These are phyloP conservation scores for Tautogolabrus adspersus DNA, from an alignment of 2,113 vertebrate species.

Conservation along the genomic window DNA sequence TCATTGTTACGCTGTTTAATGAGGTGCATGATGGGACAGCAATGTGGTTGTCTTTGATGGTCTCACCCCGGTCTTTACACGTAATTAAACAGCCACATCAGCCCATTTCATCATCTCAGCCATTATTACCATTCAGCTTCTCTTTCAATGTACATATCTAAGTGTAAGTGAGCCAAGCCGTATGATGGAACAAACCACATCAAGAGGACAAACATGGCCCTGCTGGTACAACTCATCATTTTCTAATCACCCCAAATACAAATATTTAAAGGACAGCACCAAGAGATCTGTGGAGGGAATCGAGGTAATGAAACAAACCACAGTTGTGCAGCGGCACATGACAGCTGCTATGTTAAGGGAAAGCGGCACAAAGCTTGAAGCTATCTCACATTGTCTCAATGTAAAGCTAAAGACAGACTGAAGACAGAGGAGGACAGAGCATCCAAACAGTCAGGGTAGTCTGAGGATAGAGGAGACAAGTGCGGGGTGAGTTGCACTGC, in stretches of 20 bases:
- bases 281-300: constrained; percentile 57
- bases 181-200: constrained; percentile 64
- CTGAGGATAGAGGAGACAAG: constrained; percentile 64
- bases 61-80: constrained; percentile 70
- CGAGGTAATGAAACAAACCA: constrained; percentile 54
- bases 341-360: constrained; percentile 60
- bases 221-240: constrained; percentile 52
- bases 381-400: constrained; percentile 59
- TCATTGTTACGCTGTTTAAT: constrained; percentile 74
- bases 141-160: constrained; percentile 45
- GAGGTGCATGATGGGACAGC: constrained; percentile 74
- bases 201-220: constrained; percentile 60
- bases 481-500: constrained; percentile 43
- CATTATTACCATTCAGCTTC: constrained; percentile 43
- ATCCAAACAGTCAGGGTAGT: constrained; percentile 63
- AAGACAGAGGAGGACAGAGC: constrained; percentile 44
- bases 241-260: constrained; percentile 64
- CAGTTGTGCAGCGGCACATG: constrained; percentile 41
- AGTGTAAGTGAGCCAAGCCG: constrained; percentile 46
- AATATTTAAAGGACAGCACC: constrained; percentile 59
- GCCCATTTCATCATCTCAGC: constrained; percentile 65
- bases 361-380: constrained; percentile 52
- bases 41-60: constrained; percentile 69
- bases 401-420: constrained; percentile 63
- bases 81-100: constrained; percentile 76